Conservation (phyloP, 2,113 vertebrate genomes). For the Pyxicephalus adspersus region DNA sequence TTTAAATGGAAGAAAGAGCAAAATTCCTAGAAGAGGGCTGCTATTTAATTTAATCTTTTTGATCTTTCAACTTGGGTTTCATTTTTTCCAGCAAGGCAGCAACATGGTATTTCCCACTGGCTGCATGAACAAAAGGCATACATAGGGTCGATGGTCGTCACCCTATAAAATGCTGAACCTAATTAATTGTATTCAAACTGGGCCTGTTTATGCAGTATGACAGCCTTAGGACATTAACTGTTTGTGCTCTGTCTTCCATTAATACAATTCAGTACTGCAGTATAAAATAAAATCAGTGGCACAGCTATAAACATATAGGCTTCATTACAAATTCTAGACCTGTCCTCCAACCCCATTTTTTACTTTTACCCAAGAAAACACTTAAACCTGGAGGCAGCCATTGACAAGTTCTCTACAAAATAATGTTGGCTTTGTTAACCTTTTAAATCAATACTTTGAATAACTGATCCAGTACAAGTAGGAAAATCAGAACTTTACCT, state of each 20-base stretch:
- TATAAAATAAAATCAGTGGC: too few relatives aligned
- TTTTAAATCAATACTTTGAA: too few relatives aligned
- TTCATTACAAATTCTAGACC: too few relatives aligned
- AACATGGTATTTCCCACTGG: slow-evolving; percentile 58
- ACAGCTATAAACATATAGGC: too few relatives aligned
- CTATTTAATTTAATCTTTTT: slow-evolving; percentile 54
- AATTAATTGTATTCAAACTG: slow-evolving; percentile 71
- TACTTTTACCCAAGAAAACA: too few relatives aligned
- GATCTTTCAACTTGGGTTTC: slow-evolving; percentile 58
- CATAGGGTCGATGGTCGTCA: slow-evolving; percentile 70
- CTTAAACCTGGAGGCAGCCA: too few relatives aligned
- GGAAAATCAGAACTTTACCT: too few relatives aligned
- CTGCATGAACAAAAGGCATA: slow-evolving; percentile 66
- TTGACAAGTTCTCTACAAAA: too few relatives aligned
- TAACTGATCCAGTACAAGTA: too few relatives aligned
- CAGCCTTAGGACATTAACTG: slow-evolving; percentile 67
- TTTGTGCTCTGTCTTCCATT: slow-evolving; percentile 56
- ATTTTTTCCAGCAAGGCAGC: slow-evolving; percentile 49
- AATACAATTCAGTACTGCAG: too few relatives aligned
- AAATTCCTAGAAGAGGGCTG: slow-evolving; percentile 44
- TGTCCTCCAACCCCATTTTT: too few relatives aligned
- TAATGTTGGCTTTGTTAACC: too few relatives aligned
- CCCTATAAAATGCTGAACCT: slow-evolving; percentile 68
- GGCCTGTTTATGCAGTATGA: slow-evolving; percentile 71
- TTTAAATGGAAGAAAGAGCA: slow-evolving; percentile 37